A percentile compares a stretch with the other conserved stretches of the same genome.
Evolutionary conservation across 2,797 vertebrate species (phyloP).

Genomic region (Lophius americanus): DNA sequence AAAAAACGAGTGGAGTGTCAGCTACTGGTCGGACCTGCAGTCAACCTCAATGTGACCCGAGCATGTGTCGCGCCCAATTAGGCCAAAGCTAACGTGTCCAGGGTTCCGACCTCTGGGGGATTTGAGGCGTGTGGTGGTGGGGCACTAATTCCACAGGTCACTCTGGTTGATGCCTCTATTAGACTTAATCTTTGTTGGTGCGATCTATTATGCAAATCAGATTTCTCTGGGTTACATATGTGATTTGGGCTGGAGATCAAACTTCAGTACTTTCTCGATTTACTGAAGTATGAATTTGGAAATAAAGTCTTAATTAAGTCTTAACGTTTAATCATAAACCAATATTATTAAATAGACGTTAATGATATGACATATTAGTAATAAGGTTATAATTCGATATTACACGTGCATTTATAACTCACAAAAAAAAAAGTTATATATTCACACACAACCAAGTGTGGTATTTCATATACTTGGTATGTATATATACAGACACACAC

Average conservation of each 20-base stretch:
- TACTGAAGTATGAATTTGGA: background rate
- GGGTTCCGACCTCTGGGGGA: constrained; percentile 45
- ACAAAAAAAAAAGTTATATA: too few species aligned
- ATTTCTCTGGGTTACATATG: background rate
- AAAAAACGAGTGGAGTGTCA: constrained; percentile 24
- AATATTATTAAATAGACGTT: too few species aligned
- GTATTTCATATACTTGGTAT: background rate
- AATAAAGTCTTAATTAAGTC: background rate
- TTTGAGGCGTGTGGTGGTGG: constrained; percentile 25
- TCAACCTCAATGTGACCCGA: constrained; percentile 35
- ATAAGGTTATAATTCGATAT: too few species aligned
- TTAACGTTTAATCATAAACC: too few species aligned
- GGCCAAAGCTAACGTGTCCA: constrained; percentile 42
- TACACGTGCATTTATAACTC: too few species aligned
- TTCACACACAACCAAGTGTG: too few species aligned
- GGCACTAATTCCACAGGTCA: constrained; percentile 55
- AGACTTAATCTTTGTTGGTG: constrained; percentile 34
- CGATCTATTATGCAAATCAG: constrained; percentile 38
- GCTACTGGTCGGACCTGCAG: constrained; percentile 32
- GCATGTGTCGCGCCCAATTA: constrained; percentile 72
- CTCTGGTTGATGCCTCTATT: constrained; percentile 14
- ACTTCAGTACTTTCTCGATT: background rate
- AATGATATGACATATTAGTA: too few species aligned
- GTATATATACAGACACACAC: background rate
- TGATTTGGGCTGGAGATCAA: background rate